Percentiles rank a stretch among this genome's conserved stretches.
These are phyloP conservation scores for Malaclemys terrapin DNA, from an alignment of 2,113 vertebrate genomes.

Conservation along the genomic window DNA sequence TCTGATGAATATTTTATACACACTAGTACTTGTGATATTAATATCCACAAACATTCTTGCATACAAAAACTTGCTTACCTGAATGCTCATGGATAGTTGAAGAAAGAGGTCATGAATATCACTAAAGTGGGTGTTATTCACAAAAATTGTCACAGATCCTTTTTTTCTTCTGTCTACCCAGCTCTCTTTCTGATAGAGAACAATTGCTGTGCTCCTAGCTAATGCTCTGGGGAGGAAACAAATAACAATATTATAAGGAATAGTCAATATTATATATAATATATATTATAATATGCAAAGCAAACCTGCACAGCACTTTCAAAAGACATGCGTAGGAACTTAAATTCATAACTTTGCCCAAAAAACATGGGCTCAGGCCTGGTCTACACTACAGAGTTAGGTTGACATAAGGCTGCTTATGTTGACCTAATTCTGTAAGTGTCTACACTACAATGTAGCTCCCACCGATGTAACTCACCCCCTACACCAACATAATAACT, in stretches of 20 bases:
- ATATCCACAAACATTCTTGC: neutral
- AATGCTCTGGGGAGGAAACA: neutral
- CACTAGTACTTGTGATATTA: neutral
- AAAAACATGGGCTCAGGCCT: neutral
- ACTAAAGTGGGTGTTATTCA: neutral
- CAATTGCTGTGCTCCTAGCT: neutral
- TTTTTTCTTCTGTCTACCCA: neutral
- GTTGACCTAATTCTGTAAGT: neutral
- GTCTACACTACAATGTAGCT: neutral
- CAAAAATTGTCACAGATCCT: neutral
- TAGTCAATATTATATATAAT: no score
- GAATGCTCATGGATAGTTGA: neutral
- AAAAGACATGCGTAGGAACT: neutral
- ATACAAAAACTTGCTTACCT: neutral
- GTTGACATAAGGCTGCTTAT: neutral
- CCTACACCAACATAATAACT: neutral
- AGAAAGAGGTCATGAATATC: conserved; percentile 17
- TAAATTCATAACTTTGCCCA: neutral
- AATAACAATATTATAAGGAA: neutral
- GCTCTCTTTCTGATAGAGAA: neutral
- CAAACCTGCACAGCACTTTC: neutral
- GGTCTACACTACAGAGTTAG: neutral
- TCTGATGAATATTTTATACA: neutral
- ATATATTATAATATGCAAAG: neutral
- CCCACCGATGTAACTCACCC: neutral